Evolutionary conservation across 2,888 invertebrate species (phyloP).

Genomic region (Ametastegia equiseti): DNA sequence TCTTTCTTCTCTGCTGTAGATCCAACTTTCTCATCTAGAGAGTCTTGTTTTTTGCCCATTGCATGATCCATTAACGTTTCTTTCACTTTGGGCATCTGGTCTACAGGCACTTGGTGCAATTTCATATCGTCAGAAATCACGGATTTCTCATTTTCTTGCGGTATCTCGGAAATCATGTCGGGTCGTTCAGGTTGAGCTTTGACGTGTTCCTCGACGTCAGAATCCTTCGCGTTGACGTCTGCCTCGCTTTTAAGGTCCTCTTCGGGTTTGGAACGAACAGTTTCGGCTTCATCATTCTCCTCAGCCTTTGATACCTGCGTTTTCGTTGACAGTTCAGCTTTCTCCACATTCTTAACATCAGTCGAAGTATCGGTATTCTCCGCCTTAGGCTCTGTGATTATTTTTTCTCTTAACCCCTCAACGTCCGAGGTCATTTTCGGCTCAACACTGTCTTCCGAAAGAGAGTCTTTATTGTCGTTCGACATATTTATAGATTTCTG

Average conservation of each 20-base stretch:
- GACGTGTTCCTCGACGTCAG: background rate
- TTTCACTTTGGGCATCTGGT: conserved; percentile 16
- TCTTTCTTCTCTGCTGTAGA: conserved; percentile 14
- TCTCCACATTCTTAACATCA: background rate
- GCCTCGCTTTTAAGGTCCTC: background rate
- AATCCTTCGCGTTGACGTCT: background rate
- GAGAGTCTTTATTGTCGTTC: conserved; percentile 20
- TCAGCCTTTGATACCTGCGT: background rate
- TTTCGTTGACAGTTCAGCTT: background rate
- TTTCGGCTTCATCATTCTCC: background rate
- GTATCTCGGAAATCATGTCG: background rate
- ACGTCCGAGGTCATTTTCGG: conserved; percentile 46
- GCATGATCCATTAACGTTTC: conserved; percentile 5
- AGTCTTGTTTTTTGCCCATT: conserved; percentile 17
- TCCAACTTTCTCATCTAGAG: conserved; percentile 34
- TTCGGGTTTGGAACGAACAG: background rate
- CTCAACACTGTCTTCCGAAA: conserved; percentile 42
- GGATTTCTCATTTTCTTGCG: background rate
- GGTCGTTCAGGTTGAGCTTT: background rate
- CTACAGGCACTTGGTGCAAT: background rate
- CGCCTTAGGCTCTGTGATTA: conserved; percentile 1
- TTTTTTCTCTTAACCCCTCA: conserved; percentile 42
- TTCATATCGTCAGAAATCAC: background rate
- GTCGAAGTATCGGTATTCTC: background rate
- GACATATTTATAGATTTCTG: background rate